Evolutionary conservation across 2,113 vertebrate species (phyloP).

Genomic region (Ammodytes dubius): DNA sequence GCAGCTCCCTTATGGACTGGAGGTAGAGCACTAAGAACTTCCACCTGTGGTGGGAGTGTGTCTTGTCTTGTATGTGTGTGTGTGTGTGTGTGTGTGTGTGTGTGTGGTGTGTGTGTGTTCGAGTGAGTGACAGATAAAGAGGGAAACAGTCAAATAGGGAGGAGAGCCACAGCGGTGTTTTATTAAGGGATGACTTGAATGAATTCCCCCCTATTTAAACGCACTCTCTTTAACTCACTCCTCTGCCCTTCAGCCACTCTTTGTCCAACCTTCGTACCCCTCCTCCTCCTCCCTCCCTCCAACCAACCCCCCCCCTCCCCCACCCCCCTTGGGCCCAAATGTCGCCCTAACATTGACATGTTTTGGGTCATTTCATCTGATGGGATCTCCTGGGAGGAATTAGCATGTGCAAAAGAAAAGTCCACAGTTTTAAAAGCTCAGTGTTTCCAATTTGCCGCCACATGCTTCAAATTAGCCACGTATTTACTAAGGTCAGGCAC

Average conservation of each 20-base stretch:
- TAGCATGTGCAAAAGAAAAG: constrained; percentile 92
- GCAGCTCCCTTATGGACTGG: constrained; percentile 58
- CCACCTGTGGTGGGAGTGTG: constrained; percentile 64
- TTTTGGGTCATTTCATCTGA: constrained; percentile 87
- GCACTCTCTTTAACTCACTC: constrained; percentile 45
- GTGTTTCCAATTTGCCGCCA: constrained; percentile 93
- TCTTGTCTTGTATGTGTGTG: neutral
- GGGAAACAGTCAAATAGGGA: constrained; percentile 49
- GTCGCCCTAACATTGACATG: constrained; percentile 80
- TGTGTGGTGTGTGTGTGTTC: neutral
- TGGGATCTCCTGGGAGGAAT: constrained; percentile 91
- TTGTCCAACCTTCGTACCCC: constrained; percentile 36
- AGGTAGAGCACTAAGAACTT: constrained; percentile 59
- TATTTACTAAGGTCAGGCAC: constrained; percentile 91
- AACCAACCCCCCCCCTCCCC: neutral
- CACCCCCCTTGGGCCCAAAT: constrained; percentile 51
- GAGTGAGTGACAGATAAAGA: constrained; percentile 31
- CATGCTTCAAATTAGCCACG: constrained; percentile 94
- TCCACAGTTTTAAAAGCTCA: constrained; percentile 90
- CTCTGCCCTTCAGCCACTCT: constrained; percentile 44
- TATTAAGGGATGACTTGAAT: constrained; percentile 51
- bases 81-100: neutral
- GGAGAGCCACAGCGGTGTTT: constrained; percentile 29
- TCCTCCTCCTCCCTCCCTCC: neutral
- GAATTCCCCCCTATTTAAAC: constrained; percentile 46